Conservation (phyloP, 2,797 vertebrate genomes). For the Mormyrops attenuatus region DNA sequence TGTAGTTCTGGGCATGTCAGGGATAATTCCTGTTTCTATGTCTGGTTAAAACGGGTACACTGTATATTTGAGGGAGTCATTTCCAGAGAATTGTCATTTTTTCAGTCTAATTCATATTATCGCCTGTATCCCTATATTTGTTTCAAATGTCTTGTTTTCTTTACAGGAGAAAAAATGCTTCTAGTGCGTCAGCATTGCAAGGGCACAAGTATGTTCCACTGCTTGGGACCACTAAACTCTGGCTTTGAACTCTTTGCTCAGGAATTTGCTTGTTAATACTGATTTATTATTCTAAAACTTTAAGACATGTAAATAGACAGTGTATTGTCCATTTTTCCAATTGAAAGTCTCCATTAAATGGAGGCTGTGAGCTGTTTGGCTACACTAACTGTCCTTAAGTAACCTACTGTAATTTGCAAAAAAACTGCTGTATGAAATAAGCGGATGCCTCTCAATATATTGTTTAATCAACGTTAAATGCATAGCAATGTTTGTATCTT, state of each 20-base stretch:
- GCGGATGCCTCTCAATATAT: not conserved
- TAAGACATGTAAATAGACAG: not conserved
- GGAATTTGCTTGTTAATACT: not conserved
- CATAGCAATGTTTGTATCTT: not conserved
- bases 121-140: not conserved
- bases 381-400: not conserved
- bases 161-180: not conserved
- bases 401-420: not conserved
- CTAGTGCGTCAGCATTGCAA: not conserved
- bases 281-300: not conserved
- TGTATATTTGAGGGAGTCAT: not conserved
- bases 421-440: not conserved
- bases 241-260: not conserved
- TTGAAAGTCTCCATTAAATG: not conserved
- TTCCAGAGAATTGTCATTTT: not conserved
- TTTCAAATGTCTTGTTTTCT: not conserved
- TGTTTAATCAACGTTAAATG: not conserved
- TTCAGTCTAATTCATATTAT: not conserved
- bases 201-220: not conserved
- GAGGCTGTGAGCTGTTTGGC: not conserved
- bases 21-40: not conserved
- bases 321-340: not conserved
- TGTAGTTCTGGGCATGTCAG: not conserved
- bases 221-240: not conserved
- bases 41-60: not conserved